These are phyloP conservation scores for Tautogolabrus adspersus DNA, from an alignment of 2,113 vertebrate species.

Conservation along the genomic window DNA sequence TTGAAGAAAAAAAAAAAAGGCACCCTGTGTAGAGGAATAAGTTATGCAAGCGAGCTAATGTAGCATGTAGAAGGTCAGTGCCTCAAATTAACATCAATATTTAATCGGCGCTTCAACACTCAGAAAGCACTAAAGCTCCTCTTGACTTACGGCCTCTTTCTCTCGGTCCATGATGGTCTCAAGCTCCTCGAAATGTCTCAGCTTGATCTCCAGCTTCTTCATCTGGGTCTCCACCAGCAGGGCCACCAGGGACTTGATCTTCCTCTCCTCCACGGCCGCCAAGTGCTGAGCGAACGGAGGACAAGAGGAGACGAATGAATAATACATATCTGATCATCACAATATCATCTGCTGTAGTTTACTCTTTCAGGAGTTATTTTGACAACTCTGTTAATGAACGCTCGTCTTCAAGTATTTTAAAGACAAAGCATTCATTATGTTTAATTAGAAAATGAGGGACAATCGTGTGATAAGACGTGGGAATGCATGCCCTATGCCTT, in stretches of 20 bases:
- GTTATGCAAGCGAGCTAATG: too few species aligned
- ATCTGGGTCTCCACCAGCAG: constrained; percentile 98
- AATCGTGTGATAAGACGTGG: too few species aligned
- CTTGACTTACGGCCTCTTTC: constrained; percentile 93
- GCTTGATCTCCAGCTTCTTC: constrained; percentile 99
- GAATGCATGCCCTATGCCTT: too few species aligned
- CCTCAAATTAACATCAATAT: not conserved
- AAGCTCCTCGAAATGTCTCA: constrained; percentile 97
- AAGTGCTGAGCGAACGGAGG: constrained; percentile 85
- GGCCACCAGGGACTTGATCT: constrained; percentile 97
- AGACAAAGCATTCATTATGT: too few species aligned
- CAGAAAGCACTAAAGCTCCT: not conserved
- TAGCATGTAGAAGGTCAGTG: not conserved
- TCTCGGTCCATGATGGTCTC: constrained; percentile 99
- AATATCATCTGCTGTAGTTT: too few species aligned
- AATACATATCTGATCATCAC: not conserved
- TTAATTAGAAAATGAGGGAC: too few species aligned
- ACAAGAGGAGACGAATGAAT: too few species aligned
- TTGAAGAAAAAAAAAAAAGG: too few species aligned
- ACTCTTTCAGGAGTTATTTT: too few species aligned
- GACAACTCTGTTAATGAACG: too few species aligned
- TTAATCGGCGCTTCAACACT: not conserved
- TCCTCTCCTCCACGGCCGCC: constrained; percentile 95
- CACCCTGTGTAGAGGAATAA: too few species aligned
- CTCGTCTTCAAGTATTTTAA: too few species aligned